These are phyloP conservation scores for Acleris holmiana DNA, from an alignment of 2,888 invertebrate genomes.

Conservation along the genomic window DNA sequence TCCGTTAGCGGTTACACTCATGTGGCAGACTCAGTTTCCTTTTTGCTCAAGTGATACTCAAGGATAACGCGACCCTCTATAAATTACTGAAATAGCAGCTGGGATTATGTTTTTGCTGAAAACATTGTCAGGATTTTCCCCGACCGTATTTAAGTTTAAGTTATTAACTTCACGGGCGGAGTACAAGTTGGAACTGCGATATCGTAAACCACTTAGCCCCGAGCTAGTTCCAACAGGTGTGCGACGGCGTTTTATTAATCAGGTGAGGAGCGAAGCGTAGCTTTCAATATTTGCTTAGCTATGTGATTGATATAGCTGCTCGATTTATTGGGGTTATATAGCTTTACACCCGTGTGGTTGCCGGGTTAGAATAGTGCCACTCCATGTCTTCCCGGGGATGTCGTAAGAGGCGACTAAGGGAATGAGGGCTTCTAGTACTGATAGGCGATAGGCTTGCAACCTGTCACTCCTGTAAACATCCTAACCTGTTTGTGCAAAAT, in stretches of 20 bases:
- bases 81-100: conserved; percentile 34
- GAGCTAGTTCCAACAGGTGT: conserved; percentile 32
- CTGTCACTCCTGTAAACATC: too few relatives aligned
- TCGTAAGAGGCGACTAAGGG: too few relatives aligned
- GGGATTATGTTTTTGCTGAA: conserved; percentile 21
- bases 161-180: conserved; percentile 17
- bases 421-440: too few relatives aligned
- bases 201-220: conserved; percentile 31
- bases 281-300: not conserved
- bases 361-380: too few relatives aligned
- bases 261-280: not conserved
- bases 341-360: too few relatives aligned
- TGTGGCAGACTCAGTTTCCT: conserved; percentile 25
- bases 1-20: conserved; percentile 26
- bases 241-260: conserved; percentile 10
- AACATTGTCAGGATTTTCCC: conserved; percentile 7
- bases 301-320: conserved; percentile 4
- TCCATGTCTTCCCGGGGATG: too few relatives aligned
- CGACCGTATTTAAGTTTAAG: conserved; percentile 6
- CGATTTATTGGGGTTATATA: too few relatives aligned
- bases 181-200: conserved; percentile 28
- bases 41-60: conserved; percentile 30
- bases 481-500: too few relatives aligned
- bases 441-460: too few relatives aligned
- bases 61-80: conserved; percentile 35